A percentile compares a stretch with the other conserved stretches of the same genome.
These are phyloP conservation scores for Tyria jacobaeae DNA, from an alignment of 2,888 invertebrate species.

Conservation along the genomic window DNA sequence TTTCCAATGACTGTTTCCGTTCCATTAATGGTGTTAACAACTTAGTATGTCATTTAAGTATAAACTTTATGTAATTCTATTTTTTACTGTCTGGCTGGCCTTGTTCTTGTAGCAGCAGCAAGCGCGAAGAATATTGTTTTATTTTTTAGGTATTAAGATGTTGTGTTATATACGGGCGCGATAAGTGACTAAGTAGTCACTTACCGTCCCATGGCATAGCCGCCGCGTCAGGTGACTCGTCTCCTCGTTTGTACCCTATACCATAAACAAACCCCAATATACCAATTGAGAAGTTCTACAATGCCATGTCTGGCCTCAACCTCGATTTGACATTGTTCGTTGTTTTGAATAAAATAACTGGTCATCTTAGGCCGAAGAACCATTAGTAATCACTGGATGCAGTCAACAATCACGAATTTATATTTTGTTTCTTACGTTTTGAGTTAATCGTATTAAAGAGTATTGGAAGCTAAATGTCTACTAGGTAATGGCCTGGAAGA, in stretches of 20 bases:
- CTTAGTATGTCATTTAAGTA: background rate
- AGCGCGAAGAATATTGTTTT: too few relatives aligned
- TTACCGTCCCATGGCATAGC: too few relatives aligned
- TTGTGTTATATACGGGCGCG: too few relatives aligned
- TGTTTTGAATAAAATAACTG: conserved; percentile 3
- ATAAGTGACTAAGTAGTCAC: too few relatives aligned
- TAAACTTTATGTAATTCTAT: background rate
- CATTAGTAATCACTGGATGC: background rate
- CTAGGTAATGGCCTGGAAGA: too few relatives aligned
- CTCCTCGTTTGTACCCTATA: too few relatives aligned
- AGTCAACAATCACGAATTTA: background rate
- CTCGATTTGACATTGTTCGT: conserved; percentile 3
- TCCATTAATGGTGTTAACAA: background rate
- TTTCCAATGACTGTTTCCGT: background rate
- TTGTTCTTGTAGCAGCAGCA: background rate
- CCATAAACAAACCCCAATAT: too few relatives aligned
- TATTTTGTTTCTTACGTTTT: background rate
- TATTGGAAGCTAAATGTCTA: background rate
- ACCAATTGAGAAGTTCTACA: too few relatives aligned
- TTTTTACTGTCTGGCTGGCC: background rate
- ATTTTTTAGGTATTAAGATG: too few relatives aligned
- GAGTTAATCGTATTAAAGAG: background rate
- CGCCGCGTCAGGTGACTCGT: too few relatives aligned
- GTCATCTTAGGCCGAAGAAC: background rate
- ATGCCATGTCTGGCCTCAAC: background rate